These are phyloP conservation scores for Sinocyclocheilus grahami DNA, from an alignment of 2,113 vertebrate species.

Conservation along the genomic window DNA sequence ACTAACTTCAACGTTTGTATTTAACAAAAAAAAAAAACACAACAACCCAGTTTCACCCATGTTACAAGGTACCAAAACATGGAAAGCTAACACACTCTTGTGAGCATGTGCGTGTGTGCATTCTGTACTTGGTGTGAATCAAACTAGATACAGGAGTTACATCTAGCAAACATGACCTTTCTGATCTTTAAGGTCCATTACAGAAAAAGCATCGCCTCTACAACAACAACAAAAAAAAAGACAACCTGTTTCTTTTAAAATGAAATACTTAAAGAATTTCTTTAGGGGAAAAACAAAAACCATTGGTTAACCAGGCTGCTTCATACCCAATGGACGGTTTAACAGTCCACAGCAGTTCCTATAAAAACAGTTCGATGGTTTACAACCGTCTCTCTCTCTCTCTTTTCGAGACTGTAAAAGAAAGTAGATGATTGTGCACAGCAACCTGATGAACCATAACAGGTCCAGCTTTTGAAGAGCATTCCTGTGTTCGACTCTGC, in stretches of 20 bases:
- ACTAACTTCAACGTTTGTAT: background rate
- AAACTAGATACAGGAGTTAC: conserved; percentile 3
- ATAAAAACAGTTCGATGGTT: background rate
- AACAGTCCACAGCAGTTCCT: conserved; percentile 25
- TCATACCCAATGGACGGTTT: background rate
- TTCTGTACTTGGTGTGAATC: conserved; percentile 13
- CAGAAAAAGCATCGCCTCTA: conserved; percentile 39
- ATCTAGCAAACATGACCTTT: conserved; percentile 13
- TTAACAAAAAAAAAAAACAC: conserved; percentile 12
- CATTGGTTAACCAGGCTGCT: background rate
- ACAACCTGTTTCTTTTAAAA: conserved; percentile 52
- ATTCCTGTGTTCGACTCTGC: conserved; percentile 36
- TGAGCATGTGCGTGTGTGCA: conserved; percentile 20
- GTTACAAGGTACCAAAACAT: conserved; percentile 74
- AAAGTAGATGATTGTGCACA: conserved; percentile 70
- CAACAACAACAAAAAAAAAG: conserved; percentile 1
- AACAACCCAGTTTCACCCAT: conserved; percentile 52
- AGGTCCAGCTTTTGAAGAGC: conserved; percentile 69
- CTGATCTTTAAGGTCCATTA: conserved; percentile 20
- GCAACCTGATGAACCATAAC: conserved; percentile 63
- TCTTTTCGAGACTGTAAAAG: conserved; percentile 28
- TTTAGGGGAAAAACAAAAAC: conserved; percentile 18
- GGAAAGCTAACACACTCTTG: conserved; percentile 61
- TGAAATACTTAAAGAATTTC: conserved; percentile 35
- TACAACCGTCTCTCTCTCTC: background rate